Evolutionary conservation across 1,140 invertebrate species (phyloP).

Genomic region (Drosophila chauvacae): DNA sequence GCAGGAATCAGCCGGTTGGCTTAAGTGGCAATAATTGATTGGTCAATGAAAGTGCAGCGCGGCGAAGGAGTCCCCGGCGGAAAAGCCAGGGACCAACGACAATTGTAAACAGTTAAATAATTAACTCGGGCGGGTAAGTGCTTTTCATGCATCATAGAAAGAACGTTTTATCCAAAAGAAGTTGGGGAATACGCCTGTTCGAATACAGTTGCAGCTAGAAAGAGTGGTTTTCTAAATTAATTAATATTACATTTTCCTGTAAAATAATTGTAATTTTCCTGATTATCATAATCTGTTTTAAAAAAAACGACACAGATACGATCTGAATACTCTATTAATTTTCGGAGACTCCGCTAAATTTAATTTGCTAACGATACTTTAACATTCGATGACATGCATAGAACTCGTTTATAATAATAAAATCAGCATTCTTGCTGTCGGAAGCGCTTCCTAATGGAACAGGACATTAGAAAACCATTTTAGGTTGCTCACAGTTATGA

Average conservation of each 20-base stretch:
- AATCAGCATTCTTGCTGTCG: no score
- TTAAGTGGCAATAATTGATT: constrained; percentile 37
- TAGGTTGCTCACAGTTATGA: no score
- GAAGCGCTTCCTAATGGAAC: no score
- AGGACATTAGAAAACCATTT: no score
- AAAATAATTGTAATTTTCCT: not conserved
- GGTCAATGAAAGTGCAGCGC: constrained; percentile 11
- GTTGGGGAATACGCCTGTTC: not conserved
- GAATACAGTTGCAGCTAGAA: not conserved
- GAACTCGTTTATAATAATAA: no score
- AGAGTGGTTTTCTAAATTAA: not conserved
- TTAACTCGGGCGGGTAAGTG: constrained; percentile 44
- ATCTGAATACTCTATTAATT: not conserved
- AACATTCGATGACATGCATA: no score
- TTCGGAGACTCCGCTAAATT: no score
- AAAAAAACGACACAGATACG: not conserved
- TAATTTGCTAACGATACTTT: no score
- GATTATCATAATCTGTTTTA: not conserved
- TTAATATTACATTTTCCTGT: not conserved
- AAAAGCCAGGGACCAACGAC: constrained; percentile 1
- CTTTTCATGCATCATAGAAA: constrained; percentile 66
- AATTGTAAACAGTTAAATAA: constrained; percentile 19
- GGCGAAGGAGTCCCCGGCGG: not conserved
- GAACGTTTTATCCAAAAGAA: not conserved
- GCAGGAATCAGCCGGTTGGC: constrained; percentile 17